Evolutionary conservation across 2,113 vertebrate species (phyloP), one percentile per base, ranked within the genome.

Genomic region (Sturnira hondurensis): DNA sequence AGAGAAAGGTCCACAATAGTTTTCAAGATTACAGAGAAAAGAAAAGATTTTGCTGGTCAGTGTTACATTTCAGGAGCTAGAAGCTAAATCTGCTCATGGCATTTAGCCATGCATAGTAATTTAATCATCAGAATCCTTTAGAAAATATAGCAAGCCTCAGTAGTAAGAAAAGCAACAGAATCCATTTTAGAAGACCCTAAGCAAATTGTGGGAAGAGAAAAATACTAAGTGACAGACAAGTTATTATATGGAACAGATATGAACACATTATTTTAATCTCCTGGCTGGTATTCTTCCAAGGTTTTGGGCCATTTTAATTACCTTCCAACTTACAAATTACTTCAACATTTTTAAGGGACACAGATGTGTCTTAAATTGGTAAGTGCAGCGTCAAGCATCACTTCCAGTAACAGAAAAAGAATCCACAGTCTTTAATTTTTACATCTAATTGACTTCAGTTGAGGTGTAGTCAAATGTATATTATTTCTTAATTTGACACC

Each of bases 401-500:
- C 92, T 96, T 97, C 70, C 91, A 96, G 95, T 86, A 93, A 93
- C 86, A 93, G 91, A 63, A 95, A 97, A 96, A 94, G 90, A 92
- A 92, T 78, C 86, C 61, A 92, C 85, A 83, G 91, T 96, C 95
- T 97, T 97, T 97, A 97, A 97, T 97, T 97, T 97, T 97, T 94
- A 97, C 0, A 4, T 97, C 86, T 97, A 95, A 97, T 97, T 97
- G 95, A 93, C 92, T 97, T 80, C 94, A 61, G 70, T 73, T 92
- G 81, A 96, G 70, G 84, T 96, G 92, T 95, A 96, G 93, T 96
- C 95, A 97, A 95, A 97, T 97, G 95, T 91, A 92, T 93, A 96
- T 96, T 97, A 97, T 94, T 96, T 97, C 94, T 96, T 98, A 97
- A 97, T 97, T 95, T 96, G 96, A 96, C 93, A 98, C 38, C 63